Base-by-base conservation (phyloP, 2,113 vertebrate genomes). In the Balaenoptera acutorostrata region DNA sequence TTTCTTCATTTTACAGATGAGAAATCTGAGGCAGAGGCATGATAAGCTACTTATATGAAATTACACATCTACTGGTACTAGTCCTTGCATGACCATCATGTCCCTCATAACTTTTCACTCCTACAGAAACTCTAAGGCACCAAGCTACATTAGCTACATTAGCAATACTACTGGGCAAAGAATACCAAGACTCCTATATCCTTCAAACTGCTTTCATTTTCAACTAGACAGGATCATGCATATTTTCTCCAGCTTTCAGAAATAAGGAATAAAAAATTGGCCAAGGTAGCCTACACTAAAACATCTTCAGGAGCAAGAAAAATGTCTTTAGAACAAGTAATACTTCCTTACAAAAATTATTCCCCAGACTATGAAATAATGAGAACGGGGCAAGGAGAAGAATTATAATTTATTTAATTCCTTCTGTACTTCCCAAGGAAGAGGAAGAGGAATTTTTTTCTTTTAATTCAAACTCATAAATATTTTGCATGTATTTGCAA, bases 381-480 rank as follows among this genome's bases (percentile, higher is more conserved):
- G 10, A 81, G 93, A 95, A 95, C 31, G 78, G 33, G 36, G 31
- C 61, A 91, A 93, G 41, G 15, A 87, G 31, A 83, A 66, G 25
- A 88, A 66, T 68, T 81, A 71, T 39, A 41, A 84, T 49, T 85
- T 93, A 90, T 77, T 88, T 88, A 85, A 72, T 68, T 92, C 11
- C 33, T 66, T 90, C 85, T 83, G 12, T 27, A 86, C 23, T 23
- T 59, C 29, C 10, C 44, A 86, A 88, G 9, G 18, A n/a, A 90
- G 7, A 66, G 12, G 33, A 81, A 95, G 17, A 17, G 3, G 0
- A 55, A 25, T 36, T 68, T 27, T 75, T 27, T 57, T 90, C 75
- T 90, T 87, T 97, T 69, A 93, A 92, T 84, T 71, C n/a, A 96
- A 83, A 78, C 39, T 59, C 55, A 20, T 75, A 93, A 92, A 94